A percentile compares a stretch with the other conserved stretches of the same genome.
These are phyloP conservation scores for Microcaecilia unicolor DNA, from an alignment of 2,797 vertebrate genomes.

Conservation along the genomic window DNA sequence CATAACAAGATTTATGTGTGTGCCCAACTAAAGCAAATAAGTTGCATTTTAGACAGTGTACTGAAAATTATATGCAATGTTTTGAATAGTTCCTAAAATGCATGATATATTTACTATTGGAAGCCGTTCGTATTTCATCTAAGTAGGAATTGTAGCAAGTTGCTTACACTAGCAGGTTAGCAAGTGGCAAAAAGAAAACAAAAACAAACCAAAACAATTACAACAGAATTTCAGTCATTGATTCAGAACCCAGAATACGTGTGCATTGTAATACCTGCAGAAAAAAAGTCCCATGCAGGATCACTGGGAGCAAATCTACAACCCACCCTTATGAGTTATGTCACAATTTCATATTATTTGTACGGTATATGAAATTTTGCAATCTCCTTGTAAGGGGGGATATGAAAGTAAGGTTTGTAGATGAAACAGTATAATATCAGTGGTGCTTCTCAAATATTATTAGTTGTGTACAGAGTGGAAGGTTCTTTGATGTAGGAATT, in stretches of 20 bases:
- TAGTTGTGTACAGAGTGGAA: slow-evolving; percentile 27
- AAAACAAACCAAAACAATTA: too few relatives aligned
- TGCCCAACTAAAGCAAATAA: slow-evolving; percentile 23
- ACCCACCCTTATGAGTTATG: slow-evolving; percentile 12
- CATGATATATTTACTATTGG: slow-evolving; percentile 3
- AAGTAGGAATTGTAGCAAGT: slow-evolving; percentile 4
- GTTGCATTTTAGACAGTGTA: slow-evolving; percentile 14
- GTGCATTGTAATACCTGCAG: slow-evolving; percentile 43
- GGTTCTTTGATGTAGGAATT: slow-evolving; percentile 39
- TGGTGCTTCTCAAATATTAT: slow-evolving; percentile 35
- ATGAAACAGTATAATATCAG: slow-evolving; percentile 47
- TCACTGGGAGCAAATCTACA: slow-evolving; percentile 18
- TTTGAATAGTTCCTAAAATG: slow-evolving; percentile 11
- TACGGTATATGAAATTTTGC: slow-evolving; percentile 30
- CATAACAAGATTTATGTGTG: slow-evolving; percentile 28
- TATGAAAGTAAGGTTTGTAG: slow-evolving; percentile 25
- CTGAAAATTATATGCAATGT: slow-evolving; percentile 15
- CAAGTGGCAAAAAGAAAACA: slow-evolving; percentile 6
- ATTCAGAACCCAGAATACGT: slow-evolving; percentile 27
- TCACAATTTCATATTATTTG: slow-evolving; percentile 30
- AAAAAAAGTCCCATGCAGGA: neutral
- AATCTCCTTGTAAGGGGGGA: slow-evolving; percentile 40
- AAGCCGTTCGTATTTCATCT: neutral
- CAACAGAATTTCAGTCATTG: slow-evolving; percentile 44
- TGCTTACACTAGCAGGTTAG: neutral